Base-by-base conservation (phyloP, 2,888 invertebrate genomes). In the Stenoptilia bipunctidactyla region DNA sequence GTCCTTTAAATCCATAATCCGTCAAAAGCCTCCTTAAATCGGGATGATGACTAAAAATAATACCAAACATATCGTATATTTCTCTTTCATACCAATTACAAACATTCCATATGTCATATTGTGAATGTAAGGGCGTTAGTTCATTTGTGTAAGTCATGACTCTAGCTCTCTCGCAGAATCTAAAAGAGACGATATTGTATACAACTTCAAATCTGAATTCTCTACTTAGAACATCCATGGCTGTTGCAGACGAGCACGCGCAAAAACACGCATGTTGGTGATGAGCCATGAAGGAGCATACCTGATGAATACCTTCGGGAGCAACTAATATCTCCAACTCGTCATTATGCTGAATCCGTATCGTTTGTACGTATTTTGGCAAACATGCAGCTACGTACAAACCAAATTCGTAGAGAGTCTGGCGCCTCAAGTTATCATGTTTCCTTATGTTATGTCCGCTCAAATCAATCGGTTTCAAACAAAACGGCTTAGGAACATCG, bases 141-240 rank as follows among this genome's bases (percentile, higher is more conserved):
- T 82, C 82, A 20, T 82, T 80, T 0, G 80, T 80, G 40, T 82
- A 82, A 1, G 80, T 75, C 45, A 76, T 79, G 0, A 82, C 59
- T 41, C 64, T 51, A 0, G 50, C 59, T 15, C 68, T 52, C 42
- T 66, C 62, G 2, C 55, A 49, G 41, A 57, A 82, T 34, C 82
- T 61, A 13, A 73, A 34, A 41, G 75, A 79, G 0, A 68, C 53
- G 1, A 82, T 48, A 27, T 57, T 56, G 46, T 82, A 82, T 2
- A 61, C 43, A 0, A 80, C 66, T 61, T 82, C 80, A 40, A 82
- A 82, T 45, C 82, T 61, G 37, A 51, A 80, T 13, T 44, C 52
- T 14, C 82, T 66, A 34, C 64, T 61, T 1, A 77, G 82, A 1
- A 82, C 82, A 33, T 82, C 82, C 2, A 80, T 58, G 5, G 75